These are phyloP conservation scores for Dreissena polymorpha DNA, from an alignment of 1,140 invertebrate species.

Conservation along the genomic window DNA sequence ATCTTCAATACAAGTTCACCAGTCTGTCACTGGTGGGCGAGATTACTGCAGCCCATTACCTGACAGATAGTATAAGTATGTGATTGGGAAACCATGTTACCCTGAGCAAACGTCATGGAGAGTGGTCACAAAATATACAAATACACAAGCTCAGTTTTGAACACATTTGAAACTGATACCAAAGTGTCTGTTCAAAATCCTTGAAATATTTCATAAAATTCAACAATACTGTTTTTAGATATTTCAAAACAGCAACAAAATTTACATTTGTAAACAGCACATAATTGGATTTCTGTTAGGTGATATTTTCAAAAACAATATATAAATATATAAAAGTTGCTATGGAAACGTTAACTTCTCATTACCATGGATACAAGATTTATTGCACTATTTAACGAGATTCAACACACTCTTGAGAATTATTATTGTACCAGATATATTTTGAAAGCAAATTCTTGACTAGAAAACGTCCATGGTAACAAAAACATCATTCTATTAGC, in stretches of 20 bases:
- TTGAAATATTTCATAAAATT: background rate
- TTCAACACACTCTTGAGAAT: background rate
- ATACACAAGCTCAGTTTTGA: background rate
- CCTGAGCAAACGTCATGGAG: background rate
- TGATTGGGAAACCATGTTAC: too few species aligned
- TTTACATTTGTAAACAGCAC: background rate
- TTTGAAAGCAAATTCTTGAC: constrained; percentile 15
- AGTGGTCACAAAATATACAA: background rate
- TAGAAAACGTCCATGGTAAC: constrained; percentile 36
- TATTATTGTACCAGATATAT: background rate
- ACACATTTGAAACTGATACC: background rate
- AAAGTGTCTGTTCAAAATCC: background rate
- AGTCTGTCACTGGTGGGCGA: background rate
- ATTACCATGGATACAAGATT: background rate
- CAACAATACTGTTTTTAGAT: too few species aligned
- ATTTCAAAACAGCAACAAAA: too few species aligned
- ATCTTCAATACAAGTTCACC: background rate
- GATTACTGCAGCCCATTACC: too few species aligned
- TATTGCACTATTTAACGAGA: background rate
- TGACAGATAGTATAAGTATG: too few species aligned
- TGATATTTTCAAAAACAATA: background rate
- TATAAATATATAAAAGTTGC: background rate
- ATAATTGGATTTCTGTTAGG: background rate
- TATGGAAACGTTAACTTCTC: constrained; percentile 3
- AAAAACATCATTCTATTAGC: constrained; percentile 12